Percentiles rank a stretch among this genome's conserved stretches.
Evolutionary conservation across 2,888 invertebrate genomes (phyloP).

Genomic region (Thecocarcelia acutangulata): DNA sequence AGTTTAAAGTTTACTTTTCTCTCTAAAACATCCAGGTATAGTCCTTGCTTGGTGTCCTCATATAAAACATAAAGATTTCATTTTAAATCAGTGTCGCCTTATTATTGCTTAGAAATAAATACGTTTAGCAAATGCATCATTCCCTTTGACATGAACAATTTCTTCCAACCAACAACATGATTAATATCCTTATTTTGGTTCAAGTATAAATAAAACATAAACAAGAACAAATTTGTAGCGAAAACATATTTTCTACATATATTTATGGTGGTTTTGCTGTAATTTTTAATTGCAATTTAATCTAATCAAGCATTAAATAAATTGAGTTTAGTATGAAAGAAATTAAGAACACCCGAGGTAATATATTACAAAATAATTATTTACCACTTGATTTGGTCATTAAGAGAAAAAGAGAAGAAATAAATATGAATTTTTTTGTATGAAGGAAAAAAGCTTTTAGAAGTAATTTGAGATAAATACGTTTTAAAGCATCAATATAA

Average conservation of each 20-base stretch:
- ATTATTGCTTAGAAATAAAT: no score
- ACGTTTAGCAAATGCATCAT: conserved; percentile 29
- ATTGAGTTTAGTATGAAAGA: neutral
- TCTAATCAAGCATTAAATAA: conserved; percentile 43
- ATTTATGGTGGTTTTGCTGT: conserved; percentile 37
- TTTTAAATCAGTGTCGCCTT: no score
- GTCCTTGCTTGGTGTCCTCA: no score
- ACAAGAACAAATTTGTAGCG: conserved; percentile 10
- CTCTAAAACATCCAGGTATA: no score
- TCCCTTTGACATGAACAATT: conserved; percentile 5
- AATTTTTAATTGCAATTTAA: conserved; percentile 53
- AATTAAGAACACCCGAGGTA: neutral
- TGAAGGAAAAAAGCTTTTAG: no score
- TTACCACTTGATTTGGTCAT: neutral
- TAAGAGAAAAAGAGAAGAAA: neutral
- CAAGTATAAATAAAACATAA: neutral
- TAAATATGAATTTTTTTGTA: neutral
- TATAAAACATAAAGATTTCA: no score
- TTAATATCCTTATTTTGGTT: conserved; percentile 15
- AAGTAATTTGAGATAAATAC: no score
- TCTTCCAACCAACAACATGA: neutral
- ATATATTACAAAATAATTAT: conserved; percentile 26
- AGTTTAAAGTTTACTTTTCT: no score
- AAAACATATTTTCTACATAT: neutral
- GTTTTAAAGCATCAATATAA: no score